Percentiles rank a stretch among this genome's conserved stretches.
These are phyloP conservation scores for Mormyrops boulengeri DNA, from an alignment of 2,797 vertebrate species.

Conservation along the genomic window DNA sequence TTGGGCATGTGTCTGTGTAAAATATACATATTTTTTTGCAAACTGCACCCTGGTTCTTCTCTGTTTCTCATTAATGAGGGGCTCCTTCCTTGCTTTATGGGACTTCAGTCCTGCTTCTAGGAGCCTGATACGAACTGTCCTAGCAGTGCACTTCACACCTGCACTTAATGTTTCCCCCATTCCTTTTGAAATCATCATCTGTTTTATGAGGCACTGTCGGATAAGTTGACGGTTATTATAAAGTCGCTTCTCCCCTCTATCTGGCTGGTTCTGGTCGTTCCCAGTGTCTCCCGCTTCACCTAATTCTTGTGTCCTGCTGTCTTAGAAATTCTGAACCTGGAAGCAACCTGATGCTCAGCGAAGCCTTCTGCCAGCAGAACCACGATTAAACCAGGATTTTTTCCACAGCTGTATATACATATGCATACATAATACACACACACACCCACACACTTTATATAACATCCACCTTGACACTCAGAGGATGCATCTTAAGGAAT, in stretches of 20 bases:
- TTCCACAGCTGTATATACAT: no score
- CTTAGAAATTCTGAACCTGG: background rate
- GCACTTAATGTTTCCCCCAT: background rate
- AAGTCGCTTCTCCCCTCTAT: background rate
- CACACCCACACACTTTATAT: no score
- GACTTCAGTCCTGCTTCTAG: no score
- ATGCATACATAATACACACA: no score
- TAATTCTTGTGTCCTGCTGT: background rate
- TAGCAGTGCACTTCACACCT: background rate
- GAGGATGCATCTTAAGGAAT: no score
- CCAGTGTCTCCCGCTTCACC: background rate
- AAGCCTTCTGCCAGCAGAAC: no score
- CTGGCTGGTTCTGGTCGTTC: background rate
- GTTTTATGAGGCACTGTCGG: no score
- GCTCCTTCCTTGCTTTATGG: background rate
- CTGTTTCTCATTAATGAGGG: background rate
- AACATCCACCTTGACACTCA: no score
- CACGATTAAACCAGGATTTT: no score
- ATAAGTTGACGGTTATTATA: background rate
- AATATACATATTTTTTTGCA: background rate
- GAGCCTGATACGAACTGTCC: background rate
- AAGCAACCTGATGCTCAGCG: no score
- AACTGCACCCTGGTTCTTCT: background rate
- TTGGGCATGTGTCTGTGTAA: background rate
- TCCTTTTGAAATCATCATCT: no score